Percentiles rank a stretch among this genome's conserved stretches.
Evolutionary conservation across 2,113 vertebrate genomes (phyloP).

Genomic region (Paracanthobrama guichenoti): DNA sequence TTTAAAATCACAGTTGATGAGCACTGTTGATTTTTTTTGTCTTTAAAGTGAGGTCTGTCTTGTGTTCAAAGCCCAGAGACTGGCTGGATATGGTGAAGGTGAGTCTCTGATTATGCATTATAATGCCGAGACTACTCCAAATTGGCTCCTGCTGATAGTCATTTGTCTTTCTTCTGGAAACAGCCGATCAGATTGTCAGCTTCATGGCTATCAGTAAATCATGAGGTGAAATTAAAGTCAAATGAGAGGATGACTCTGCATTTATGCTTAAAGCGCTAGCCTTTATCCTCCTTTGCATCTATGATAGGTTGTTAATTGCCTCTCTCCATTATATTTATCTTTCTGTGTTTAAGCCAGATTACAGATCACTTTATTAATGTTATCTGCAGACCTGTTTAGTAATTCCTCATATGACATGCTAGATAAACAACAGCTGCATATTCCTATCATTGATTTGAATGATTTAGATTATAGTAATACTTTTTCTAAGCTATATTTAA

Average conservation of each 20-base stretch:
- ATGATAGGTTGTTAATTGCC: background rate
- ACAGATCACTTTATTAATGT: background rate
- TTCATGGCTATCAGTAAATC: background rate
- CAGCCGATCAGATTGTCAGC: slow-evolving; percentile 5
- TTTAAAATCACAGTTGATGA: background rate
- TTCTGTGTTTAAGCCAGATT: background rate
- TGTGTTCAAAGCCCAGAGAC: background rate
- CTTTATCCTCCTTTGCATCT: background rate
- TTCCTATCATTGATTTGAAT: background rate
- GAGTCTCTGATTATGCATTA: background rate
- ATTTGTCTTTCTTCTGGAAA: background rate
- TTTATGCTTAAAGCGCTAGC: background rate
- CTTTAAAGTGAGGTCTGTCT: background rate
- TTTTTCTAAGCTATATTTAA: background rate
- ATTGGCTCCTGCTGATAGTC: slow-evolving; percentile 28
- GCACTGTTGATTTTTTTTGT: background rate
- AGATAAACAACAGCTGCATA: slow-evolving; percentile 10
- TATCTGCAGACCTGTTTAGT: too few relatives aligned
- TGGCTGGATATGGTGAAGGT: background rate
- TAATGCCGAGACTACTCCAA: slow-evolving; percentile 5
- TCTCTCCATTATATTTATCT: background rate
- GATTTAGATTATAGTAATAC: background rate
- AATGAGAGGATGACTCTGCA: slow-evolving; percentile 35
- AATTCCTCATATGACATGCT: background rate
- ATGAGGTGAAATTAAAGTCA: slow-evolving; percentile 21